Evolutionary conservation across 2,888 invertebrate species (phyloP), one percentile per base, ranked within the genome.

Genomic region (Antheraea assamensis): DNA sequence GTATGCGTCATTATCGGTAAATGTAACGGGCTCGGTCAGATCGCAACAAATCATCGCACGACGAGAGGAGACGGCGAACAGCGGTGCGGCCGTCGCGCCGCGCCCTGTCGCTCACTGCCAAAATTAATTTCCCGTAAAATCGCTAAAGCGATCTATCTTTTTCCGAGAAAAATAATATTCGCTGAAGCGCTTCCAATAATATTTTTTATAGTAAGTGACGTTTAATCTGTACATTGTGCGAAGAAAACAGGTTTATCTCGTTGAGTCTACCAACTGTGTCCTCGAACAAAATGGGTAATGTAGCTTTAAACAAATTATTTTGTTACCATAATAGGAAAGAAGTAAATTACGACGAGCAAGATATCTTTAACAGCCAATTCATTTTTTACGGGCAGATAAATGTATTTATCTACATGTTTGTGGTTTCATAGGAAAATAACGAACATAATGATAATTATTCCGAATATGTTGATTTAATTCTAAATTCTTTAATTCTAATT

Each of bases 41-140:
- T 90, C 90, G 88, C 86, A 86, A 89, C 92, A 92, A 91, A 93
- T 92, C 91, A 92, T 90, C 89, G 83, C 88, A 82, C 78, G 77
- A 77, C 81, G 81, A 82, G 79, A 79, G 79, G 74, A 79, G 77
- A 76, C 80, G 81, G 68, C n/a, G 68, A 35, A 35, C 80, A 82
- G 78, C 79, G 78, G 78, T 76, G 76, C 76, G 79, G 78, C 72
- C 83, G 83, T 81, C 85, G 86, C 85, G 83, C 81, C 85, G 86
- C 85, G 84, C 88, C 88, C 87, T 90, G 92, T 92, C 92, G 91
- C 89, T 92, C 89, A 90, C 89, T 90, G 88, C 90, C 90, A 89
- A 92, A 93, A 93, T 93, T 92, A 93, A 93, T 93, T 92, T 91
- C 85, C 89, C 90, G 90, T 91, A 92, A 92, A 93, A 93, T 92